Evolutionary conservation across 2,888 invertebrate species (phyloP).

Genomic region (Rotaria macrura): DNA sequence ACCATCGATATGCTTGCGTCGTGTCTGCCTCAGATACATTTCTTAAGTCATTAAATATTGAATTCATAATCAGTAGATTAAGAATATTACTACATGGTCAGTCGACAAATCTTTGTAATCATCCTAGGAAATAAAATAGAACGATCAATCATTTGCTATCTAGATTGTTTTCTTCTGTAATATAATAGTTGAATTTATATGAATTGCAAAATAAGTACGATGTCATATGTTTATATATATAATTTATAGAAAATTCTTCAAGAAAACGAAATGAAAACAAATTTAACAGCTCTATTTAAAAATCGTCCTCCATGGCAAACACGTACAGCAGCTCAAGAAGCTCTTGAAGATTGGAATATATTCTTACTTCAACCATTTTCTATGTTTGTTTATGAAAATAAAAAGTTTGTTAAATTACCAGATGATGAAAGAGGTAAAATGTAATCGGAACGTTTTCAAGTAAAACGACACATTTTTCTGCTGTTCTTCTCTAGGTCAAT

Average conservation of each 20-base stretch:
- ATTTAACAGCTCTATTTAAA: constrained; percentile 28
- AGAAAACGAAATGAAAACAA: constrained; percentile 23
- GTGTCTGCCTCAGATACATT: too few species aligned
- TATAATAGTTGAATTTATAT: too few species aligned
- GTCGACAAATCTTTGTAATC: too few species aligned
- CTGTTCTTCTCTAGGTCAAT: constrained; percentile 56
- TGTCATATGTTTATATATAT: constrained; percentile 31
- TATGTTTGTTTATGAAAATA: constrained; percentile 33
- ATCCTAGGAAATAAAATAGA: too few species aligned
- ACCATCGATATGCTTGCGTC: too few species aligned
- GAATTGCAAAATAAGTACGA: too few species aligned
- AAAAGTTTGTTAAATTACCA: constrained; percentile 80
- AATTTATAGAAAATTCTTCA: constrained; percentile 18
- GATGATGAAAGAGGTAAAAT: constrained; percentile 71
- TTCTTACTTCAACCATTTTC: constrained; percentile 24
- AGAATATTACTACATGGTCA: too few species aligned
- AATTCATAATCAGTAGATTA: too few species aligned
- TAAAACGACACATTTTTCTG: background rate
- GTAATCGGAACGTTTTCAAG: background rate
- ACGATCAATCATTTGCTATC: too few species aligned
- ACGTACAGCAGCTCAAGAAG: constrained; percentile 21
- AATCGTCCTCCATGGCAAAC: constrained; percentile 23
- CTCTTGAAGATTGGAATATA: constrained; percentile 31
- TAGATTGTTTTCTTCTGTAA: too few species aligned
- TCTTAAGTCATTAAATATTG: too few species aligned